Evolutionary conservation across 2,888 invertebrate species (phyloP), one percentile per base, ranked within the genome.

Genomic region (Masnerella sp.): DNA sequence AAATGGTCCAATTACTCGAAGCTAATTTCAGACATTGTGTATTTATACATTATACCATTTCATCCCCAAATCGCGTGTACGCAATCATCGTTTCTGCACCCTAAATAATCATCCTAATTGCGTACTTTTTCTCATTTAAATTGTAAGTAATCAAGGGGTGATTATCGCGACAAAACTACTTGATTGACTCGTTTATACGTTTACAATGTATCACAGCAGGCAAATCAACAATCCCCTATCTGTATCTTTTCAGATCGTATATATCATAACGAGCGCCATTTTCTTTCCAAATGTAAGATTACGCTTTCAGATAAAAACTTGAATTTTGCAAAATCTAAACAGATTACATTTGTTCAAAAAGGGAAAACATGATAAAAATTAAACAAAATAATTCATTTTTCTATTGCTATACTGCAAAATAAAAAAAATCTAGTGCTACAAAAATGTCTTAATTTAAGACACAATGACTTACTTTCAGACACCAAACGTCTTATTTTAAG

Each of bases 101-200:
- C 30, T 30, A 34, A 45, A 14, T 51, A 40, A 72, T 65, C 64
- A 74, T 25, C 65, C 49, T 49, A 49, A 58, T 54, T 25, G 62
- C 14, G 49, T 58, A 62, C 75, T 76, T 79, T 72, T 65, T 80
- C 79, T 78, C 71, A 74, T 79, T 81, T 74, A 82, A 82, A 84
- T 79, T 75, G 79, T 69, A 80, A 77, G 79, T 81, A 84, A 86
- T 84, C 81, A 85, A 83, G 79, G 72, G 79, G 78, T 79, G 82
- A 85, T 85, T 83, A 81, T 77, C 69, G 74, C 22, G 65, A 83
- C 83, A 86, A 85, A 86, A 83, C 78, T 52, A 58, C 75, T 79
- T 86, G 86, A 86, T 86, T 85, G 86, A 83, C 82, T 84, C 83
- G 82, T 80, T 86, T 84, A 83, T 81, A 77, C 76, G 72, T 75